Base-by-base conservation (phyloP, 2,888 invertebrate species). In the Xestia ashworthii region DNA sequence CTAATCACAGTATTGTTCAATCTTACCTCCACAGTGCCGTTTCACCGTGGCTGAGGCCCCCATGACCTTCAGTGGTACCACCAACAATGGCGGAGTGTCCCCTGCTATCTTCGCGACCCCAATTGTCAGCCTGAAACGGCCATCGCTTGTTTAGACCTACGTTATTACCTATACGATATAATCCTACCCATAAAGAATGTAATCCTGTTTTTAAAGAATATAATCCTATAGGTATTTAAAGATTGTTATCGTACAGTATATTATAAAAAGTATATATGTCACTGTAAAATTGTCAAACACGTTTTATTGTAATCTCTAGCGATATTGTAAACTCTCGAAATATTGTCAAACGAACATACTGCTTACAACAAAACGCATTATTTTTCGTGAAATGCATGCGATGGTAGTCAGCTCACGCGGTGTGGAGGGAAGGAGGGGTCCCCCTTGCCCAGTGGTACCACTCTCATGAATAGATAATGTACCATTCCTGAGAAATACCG, bases 51-150 rank as follows among this genome's bases (percentile, higher is more conserved):
- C 70, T 80, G 85, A 32, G 80, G 89, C 83, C 48, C 89, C 74
- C 55, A 70, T 81, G 78, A 85, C 88, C 38, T 77, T 82, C 82
- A 89, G 81, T 55, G 88, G 89, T 48, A 64, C 25, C 78, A 77
- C 25, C 78, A 77, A 85, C 38, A 74, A 84, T 44, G 83, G 91
- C 1, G 88, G 91, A 0, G 78, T 86, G 25, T 89, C 92, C 16
- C 92, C 94, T n/a, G 92, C 92, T 5, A 90, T 91, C 90, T 90
- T 93, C 84, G 83, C 87, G 0, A 91, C 92, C 3, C 95, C 95
- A 68, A 93, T 93, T 75, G 93, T 95, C 85, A 95, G 92, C 84
- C 65, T 95, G 53, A 96, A 95, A 85, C 88, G 95, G 72, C 95
- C 95, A 1, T 96, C 95, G 0, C 93, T 96, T 48, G 95, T 94